Evolutionary conservation across 2,797 vertebrate species (phyloP).

Genomic region (Tangara arthus): DNA sequence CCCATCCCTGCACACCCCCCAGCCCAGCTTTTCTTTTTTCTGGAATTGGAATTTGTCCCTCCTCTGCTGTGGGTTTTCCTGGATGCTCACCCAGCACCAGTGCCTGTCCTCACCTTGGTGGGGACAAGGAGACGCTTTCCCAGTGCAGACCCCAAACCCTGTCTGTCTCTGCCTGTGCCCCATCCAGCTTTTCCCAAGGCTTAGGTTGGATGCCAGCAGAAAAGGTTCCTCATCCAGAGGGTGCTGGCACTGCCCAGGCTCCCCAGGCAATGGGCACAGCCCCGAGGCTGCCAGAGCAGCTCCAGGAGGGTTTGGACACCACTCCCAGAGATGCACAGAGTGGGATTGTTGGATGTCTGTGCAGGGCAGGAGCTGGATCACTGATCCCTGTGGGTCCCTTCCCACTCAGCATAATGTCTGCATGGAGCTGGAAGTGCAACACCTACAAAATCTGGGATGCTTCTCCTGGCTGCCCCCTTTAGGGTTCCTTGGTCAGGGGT

Average conservation of each 20-base stretch:
- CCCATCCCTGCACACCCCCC: not conserved
- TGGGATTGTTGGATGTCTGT: not conserved
- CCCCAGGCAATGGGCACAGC: not conserved
- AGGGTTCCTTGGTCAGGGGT: not conserved
- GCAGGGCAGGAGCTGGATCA: not conserved
- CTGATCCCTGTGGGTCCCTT: not conserved
- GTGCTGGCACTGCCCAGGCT: not conserved
- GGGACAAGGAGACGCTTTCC: not conserved
- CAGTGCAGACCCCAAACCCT: fast-evolving
- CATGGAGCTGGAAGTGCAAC: not conserved
- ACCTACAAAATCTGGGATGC: not conserved
- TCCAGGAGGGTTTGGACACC: fast-evolving
- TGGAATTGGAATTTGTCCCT: fast-evolving
- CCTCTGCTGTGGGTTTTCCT: fast-evolving
- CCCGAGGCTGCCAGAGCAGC: not conserved
- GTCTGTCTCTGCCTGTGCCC: not conserved
- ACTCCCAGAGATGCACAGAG: fast-evolving
- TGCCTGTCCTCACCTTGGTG: fast-evolving
- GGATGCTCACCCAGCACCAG: fast-evolving
- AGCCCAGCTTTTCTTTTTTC: not conserved
- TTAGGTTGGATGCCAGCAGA: not conserved
- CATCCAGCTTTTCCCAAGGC: fast-evolving
- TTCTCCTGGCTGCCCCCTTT: not conserved
- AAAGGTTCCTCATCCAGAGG: not conserved
- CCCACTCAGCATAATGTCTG: not conserved